A percentile compares a stretch with the other conserved stretches of the same genome.
Conservation (phyloP, 1,140 invertebrate genomes). For the Pseudobourletiella spinata region DNA sequence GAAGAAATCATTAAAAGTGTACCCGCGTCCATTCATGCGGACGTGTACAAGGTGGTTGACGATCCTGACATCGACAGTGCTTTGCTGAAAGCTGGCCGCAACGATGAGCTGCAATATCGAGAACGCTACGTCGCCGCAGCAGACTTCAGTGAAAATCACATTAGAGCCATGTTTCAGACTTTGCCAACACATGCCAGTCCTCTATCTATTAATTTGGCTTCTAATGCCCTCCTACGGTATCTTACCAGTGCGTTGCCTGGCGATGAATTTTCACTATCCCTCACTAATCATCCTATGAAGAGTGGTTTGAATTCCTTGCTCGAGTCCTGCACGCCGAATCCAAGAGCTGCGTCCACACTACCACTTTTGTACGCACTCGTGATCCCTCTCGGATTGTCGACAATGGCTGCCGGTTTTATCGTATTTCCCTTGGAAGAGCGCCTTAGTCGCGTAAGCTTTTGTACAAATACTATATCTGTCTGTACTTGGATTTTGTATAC, state of each 20-base stretch:
- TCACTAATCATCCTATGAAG: conserved; percentile 57
- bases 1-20: neutral
- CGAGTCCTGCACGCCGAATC: conserved; percentile 18
- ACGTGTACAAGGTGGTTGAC: neutral
- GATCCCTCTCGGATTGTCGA: conserved; percentile 40
- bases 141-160: conserved; percentile 5
- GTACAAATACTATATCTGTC: too few relatives aligned
- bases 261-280: conserved; percentile 47
- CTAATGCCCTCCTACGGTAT: neutral
- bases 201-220: conserved; percentile 46
- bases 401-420: conserved; percentile 64
- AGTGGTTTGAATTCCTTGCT: conserved; percentile 20
- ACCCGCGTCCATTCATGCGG: neutral
- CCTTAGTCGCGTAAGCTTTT: conserved; percentile 39
- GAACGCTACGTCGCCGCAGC: conserved; percentile 30
- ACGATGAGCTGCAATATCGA: conserved; percentile 7
- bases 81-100: neutral
- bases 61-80: neutral
- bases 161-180: conserved; percentile 44
- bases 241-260: neutral
- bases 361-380: conserved; percentile 36
- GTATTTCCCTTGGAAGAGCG: conserved; percentile 58
- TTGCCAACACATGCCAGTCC: conserved; percentile 57
- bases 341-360: neutral
- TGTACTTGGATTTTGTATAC: too few relatives aligned